Conservation (phyloP, 2,113 vertebrate species). For the Geococcyx californianus region DNA sequence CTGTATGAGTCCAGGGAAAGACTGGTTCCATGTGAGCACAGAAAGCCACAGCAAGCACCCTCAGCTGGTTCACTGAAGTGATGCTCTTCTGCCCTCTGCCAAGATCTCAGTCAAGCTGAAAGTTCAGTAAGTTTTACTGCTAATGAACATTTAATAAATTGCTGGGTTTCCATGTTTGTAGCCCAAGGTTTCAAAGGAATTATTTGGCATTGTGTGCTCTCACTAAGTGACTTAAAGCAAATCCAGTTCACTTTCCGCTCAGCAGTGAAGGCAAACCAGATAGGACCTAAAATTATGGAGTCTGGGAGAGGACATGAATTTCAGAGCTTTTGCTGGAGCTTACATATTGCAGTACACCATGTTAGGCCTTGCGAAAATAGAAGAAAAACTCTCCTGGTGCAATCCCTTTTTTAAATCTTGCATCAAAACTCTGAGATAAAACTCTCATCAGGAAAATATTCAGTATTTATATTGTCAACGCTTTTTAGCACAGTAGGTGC, state of each 20-base stretch:
- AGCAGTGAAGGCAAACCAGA: not conserved
- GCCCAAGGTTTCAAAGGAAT: not conserved
- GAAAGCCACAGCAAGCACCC: not conserved
- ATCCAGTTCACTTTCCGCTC: not conserved
- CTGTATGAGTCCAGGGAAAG: not conserved
- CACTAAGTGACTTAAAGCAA: not conserved
- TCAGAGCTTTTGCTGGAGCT: not conserved
- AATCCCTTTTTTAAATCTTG: not conserved
- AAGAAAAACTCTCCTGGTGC: not conserved
- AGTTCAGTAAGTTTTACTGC: not conserved
- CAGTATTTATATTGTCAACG: not conserved
- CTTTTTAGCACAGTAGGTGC: not conserved
- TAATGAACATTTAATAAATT: not conserved
- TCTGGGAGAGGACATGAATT: not conserved
- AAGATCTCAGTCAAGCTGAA: not conserved
- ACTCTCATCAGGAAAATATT: not conserved
- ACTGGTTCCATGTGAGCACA: not conserved
- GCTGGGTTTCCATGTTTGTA: not conserved
- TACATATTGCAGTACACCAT: not conserved
- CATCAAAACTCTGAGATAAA: not conserved
- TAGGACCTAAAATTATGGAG: not conserved
- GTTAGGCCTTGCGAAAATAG: not conserved
- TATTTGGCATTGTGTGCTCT: not conserved
- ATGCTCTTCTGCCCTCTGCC: not conserved
- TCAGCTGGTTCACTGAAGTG: not conserved